These are phyloP conservation scores for Scrobipalpa costella DNA, from an alignment of 2,888 invertebrate genomes.

Conservation along the genomic window DNA sequence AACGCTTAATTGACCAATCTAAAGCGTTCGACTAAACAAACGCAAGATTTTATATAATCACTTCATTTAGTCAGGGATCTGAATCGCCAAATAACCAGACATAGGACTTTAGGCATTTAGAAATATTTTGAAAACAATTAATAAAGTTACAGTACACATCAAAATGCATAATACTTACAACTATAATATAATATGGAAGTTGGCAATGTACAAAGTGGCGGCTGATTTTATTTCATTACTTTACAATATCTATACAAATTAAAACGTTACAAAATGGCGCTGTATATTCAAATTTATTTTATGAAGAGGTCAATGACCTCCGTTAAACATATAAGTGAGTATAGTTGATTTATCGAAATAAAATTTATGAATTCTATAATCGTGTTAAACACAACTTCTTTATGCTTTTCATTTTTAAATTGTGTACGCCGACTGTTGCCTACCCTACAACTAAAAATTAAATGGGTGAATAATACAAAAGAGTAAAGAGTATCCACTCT, in stretches of 20 bases:
- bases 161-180: slow-evolving; percentile 54
- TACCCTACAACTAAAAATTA: too few relatives aligned
- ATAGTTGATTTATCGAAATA: too few relatives aligned
- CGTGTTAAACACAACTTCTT: too few relatives aligned
- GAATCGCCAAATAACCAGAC: slow-evolving; percentile 9
- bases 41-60: too few relatives aligned
- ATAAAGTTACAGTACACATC: slow-evolving; percentile 44
- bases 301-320: not conserved
- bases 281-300: not conserved
- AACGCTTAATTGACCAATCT: too few relatives aligned
- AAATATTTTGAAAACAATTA: slow-evolving; percentile 38
- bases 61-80: not conserved
- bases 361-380: not conserved
- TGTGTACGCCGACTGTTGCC: too few relatives aligned
- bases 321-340: too few relatives aligned
- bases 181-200: slow-evolving; percentile 49
- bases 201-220: slow-evolving; percentile 51
- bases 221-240: slow-evolving; percentile 25
- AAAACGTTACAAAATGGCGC: slow-evolving; percentile 3
- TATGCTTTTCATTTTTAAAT: too few relatives aligned
- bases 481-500: too few relatives aligned
- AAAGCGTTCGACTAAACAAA: too few relatives aligned
- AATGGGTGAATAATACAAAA: too few relatives aligned
- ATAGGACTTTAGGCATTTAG: slow-evolving; percentile 34
- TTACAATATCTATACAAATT: slow-evolving; percentile 18